Conservation (phyloP, 2,888 invertebrate species). For the Stenoptilia bipunctidactyla region DNA sequence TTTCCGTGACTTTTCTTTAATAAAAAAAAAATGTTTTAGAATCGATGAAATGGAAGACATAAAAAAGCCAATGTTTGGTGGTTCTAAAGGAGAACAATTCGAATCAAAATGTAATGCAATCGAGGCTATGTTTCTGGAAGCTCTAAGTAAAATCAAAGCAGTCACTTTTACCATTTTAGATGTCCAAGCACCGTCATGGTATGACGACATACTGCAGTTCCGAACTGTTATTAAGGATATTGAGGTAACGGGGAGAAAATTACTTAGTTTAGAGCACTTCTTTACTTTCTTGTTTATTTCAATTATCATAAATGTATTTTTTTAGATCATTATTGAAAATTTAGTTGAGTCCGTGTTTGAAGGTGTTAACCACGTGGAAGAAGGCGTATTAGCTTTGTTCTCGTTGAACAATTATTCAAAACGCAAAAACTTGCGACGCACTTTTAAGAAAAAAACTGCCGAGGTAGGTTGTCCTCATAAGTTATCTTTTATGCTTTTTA, state of each 20-base stretch:
- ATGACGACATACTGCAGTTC: slow-evolving; percentile 77
- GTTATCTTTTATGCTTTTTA: slow-evolving; percentile 30
- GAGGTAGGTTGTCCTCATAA: slow-evolving; percentile 41
- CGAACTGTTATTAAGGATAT: slow-evolving; percentile 73
- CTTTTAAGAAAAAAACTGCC: slow-evolving; percentile 78
- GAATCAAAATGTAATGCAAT: slow-evolving; percentile 77
- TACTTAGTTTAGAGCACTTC: neutral
- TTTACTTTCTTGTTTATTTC: too few relatives aligned
- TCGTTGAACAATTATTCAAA: slow-evolving; percentile 83
- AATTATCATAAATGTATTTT: slow-evolving; percentile 6
- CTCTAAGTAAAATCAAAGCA: slow-evolving; percentile 71
- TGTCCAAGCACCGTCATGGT: slow-evolving; percentile 87
- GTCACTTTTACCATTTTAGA: slow-evolving; percentile 78
- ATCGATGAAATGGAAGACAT: slow-evolving; percentile 80
- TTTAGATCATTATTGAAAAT: slow-evolving; percentile 84
- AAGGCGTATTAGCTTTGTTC: slow-evolving; percentile 82
- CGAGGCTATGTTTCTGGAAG: slow-evolving; percentile 79
- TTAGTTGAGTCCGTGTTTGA: slow-evolving; percentile 84
- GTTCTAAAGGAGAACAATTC: slow-evolving; percentile 77
- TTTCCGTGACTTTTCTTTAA: too few relatives aligned
- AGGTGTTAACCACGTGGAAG: slow-evolving; percentile 83
- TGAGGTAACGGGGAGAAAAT: too few relatives aligned
- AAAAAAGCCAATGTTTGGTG: slow-evolving; percentile 81
- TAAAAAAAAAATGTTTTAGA: too few relatives aligned
- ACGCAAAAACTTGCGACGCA: slow-evolving; percentile 77